Conservation (phyloP, 2,888 invertebrate species). For the Dinocampus coccinellae region DNA sequence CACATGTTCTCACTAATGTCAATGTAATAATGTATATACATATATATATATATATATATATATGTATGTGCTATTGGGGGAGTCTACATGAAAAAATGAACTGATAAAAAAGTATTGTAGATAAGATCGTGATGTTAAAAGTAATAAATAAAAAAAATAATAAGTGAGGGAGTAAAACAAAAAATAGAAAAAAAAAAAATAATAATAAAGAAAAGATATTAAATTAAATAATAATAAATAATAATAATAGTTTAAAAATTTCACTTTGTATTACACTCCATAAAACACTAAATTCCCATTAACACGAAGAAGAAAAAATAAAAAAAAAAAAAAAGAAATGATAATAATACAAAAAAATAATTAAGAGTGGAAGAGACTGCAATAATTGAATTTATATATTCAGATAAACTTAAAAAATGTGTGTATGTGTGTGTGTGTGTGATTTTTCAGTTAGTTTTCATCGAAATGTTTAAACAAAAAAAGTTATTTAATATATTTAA, state of each 20-base stretch:
- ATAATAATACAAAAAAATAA: no score
- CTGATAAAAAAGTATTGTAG: no score
- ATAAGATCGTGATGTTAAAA: conserved; percentile 2
- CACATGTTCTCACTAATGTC: no score
- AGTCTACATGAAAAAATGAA: no score
- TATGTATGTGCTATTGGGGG: no score
- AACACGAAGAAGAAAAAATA: not conserved
- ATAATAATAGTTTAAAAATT: conserved; percentile 14
- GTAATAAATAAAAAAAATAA: not conserved
- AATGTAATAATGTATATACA: no score
- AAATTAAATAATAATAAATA: not conserved
- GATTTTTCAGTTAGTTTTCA: conserved; percentile 22
- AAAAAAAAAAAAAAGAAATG: no score
- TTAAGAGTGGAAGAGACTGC: no score
- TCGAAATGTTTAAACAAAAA: conserved; percentile 30
- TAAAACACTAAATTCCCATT: conserved; percentile 19
- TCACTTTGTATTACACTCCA: conserved; percentile 30
- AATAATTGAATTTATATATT: no score
- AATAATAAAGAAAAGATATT: not conserved
- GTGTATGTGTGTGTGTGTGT: no score
- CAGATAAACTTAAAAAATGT: conserved; percentile 14
- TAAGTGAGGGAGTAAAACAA: not conserved
- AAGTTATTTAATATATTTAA: conserved; percentile 33
- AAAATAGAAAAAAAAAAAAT: not conserved
- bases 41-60: no score